A percentile compares a stretch with the other conserved stretches of the same genome.
These are phyloP conservation scores for Pectinophora gossypiella DNA, from an alignment of 1,140 invertebrate genomes.

Conservation along the genomic window DNA sequence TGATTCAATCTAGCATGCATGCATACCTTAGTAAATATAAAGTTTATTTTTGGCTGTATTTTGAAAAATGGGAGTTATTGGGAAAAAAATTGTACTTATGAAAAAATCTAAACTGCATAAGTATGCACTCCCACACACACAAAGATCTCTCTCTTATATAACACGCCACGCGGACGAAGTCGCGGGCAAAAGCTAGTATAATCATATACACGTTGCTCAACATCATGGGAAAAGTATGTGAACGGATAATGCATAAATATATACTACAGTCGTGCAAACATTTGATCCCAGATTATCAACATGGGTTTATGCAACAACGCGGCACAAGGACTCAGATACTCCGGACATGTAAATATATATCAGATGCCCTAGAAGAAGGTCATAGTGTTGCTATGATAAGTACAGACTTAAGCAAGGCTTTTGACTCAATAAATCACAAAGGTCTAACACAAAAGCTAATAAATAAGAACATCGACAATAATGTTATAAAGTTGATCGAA, in stretches of 20 bases:
- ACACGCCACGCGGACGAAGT: too few species aligned
- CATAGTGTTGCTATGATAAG: conserved; percentile 8
- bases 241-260: not conserved
- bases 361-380: conserved; percentile 3
- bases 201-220: not conserved
- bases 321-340: conserved; percentile 12
- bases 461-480: not conserved
- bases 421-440: conserved; percentile 9
- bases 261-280: not conserved
- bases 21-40: too few species aligned
- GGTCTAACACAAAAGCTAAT: conserved; percentile 5
- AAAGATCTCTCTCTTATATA: too few species aligned
- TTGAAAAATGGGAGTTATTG: too few species aligned
- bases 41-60: too few species aligned
- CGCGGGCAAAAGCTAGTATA: too few species aligned
- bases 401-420: conserved; percentile 6
- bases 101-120: too few species aligned
- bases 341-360: conserved; percentile 1
- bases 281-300: conserved; percentile 1
- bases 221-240: conserved; percentile 4
- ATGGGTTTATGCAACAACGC: conserved; percentile 7
- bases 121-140: too few species aligned
- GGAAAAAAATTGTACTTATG: too few species aligned
- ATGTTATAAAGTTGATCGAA: conserved; percentile 9
- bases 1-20: too few species aligned